Evolutionary conservation across 2,797 vertebrate genomes (phyloP).

Genomic region (Chaetophractus vellerosus): DNA sequence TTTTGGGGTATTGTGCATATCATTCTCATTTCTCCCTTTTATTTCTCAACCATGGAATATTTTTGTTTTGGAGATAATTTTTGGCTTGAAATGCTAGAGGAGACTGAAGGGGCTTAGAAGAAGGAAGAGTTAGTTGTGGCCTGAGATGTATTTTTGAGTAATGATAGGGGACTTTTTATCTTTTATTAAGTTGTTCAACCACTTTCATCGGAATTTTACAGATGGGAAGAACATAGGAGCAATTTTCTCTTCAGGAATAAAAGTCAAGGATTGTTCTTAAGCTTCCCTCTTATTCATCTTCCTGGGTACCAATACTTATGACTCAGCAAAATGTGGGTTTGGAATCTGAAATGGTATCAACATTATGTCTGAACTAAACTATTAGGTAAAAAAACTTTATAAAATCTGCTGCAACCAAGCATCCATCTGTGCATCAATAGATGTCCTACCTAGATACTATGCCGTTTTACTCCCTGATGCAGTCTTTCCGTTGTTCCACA

Average conservation of each 20-base stretch:
- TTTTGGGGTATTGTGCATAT: neutral
- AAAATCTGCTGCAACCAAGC: neutral
- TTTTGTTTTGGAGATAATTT: neutral
- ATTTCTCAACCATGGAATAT: neutral
- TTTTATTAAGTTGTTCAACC: neutral
- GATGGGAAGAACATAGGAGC: neutral
- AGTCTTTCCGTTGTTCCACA: neutral
- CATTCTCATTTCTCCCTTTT: neutral
- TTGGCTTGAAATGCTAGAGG: neutral
- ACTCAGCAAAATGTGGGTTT: neutral
- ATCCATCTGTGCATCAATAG: neutral
- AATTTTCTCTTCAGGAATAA: neutral
- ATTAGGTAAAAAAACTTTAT: neutral
- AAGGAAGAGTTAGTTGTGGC: neutral
- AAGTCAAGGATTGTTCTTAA: neutral
- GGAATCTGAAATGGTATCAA: neutral
- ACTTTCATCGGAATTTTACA: neutral
- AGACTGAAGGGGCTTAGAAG: neutral
- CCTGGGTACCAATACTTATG: neutral
- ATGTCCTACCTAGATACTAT: rapidly evolving
- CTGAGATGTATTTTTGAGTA: neutral
- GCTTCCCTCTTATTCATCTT: neutral
- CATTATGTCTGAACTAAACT: neutral
- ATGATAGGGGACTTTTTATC: neutral
- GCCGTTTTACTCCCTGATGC: neutral